These are phyloP conservation scores for Rafetus swinhoei DNA, from an alignment of 2,113 vertebrate genomes.

Conservation along the genomic window DNA sequence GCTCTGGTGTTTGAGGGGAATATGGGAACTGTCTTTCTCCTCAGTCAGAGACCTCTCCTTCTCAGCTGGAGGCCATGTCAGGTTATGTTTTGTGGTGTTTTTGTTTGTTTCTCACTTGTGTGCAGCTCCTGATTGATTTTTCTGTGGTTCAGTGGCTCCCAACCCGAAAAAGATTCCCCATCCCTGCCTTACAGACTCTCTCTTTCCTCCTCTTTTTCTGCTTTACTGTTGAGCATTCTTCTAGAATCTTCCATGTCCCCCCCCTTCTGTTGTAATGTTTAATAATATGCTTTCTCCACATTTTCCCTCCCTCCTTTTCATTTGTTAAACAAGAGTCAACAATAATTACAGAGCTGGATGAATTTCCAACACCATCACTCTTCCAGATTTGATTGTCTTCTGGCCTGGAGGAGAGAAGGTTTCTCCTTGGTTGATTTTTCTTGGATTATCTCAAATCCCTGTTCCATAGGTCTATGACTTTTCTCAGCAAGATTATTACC, in stretches of 20 bases:
- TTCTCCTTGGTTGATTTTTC: background rate
- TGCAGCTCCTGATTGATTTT: too few relatives aligned
- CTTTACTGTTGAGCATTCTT: background rate
- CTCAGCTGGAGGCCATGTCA: too few relatives aligned
- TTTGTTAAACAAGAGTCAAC: background rate
- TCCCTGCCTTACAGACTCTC: background rate
- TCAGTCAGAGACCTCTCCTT: too few relatives aligned
- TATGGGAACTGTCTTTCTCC: too few relatives aligned
- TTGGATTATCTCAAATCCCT: background rate
- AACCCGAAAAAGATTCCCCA: too few relatives aligned
- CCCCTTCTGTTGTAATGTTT: background rate
- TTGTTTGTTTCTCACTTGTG: too few relatives aligned
- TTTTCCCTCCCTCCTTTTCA: background rate
- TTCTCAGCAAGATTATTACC: too few relatives aligned
- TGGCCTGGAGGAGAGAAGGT: too few relatives aligned
- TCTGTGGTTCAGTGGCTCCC: too few relatives aligned
- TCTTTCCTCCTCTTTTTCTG: background rate
- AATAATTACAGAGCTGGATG: background rate
- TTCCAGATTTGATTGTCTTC: background rate
- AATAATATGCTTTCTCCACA: background rate
- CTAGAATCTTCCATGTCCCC: background rate
- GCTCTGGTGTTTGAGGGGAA: too few relatives aligned
- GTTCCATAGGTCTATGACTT: background rate
- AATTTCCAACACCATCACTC: background rate
- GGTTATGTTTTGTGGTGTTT: too few relatives aligned